Evolutionary conservation across 2,888 invertebrate genomes (phyloP).

Genomic region (Incurvaria masculella): DNA sequence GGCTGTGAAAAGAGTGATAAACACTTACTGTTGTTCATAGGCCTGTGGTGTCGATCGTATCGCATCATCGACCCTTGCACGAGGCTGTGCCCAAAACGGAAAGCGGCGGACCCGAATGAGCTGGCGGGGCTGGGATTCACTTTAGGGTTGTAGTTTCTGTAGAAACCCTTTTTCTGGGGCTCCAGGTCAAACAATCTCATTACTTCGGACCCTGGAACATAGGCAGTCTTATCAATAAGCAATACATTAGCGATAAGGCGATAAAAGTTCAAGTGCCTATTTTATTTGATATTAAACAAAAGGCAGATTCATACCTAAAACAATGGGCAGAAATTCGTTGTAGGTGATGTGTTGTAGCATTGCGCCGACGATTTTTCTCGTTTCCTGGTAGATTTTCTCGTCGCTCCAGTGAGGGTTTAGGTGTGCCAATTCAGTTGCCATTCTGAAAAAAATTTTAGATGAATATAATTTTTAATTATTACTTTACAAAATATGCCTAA

Average conservation of each 20-base stretch:
- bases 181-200: conserved; percentile 73
- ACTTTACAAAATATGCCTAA: too few relatives aligned
- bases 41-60: conserved; percentile 65
- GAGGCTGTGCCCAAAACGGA: conserved; percentile 83
- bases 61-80: conserved; percentile 76
- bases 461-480: not conserved
- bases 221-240: too few relatives aligned
- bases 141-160: conserved; percentile 64
- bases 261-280: too few relatives aligned
- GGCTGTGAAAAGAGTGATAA: too few relatives aligned
- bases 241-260: too few relatives aligned
- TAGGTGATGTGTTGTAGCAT: conserved; percentile 82
- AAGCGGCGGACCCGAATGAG: conserved; percentile 78
- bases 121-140: conserved; percentile 74
- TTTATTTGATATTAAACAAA: not conserved
- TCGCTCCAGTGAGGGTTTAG: conserved; percentile 87
- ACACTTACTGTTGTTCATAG: conserved; percentile 68
- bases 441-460: conserved; percentile 33
- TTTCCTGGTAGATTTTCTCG: conserved; percentile 82
- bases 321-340: conserved; percentile 76
- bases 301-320: conserved; percentile 55
- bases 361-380: conserved; percentile 77
- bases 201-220: conserved; percentile 62
- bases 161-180: conserved; percentile 65
- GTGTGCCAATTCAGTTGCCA: conserved; percentile 67